Evolutionary conservation across 1,140 invertebrate genomes (phyloP).

Genomic region (Drepana arcuata): DNA sequence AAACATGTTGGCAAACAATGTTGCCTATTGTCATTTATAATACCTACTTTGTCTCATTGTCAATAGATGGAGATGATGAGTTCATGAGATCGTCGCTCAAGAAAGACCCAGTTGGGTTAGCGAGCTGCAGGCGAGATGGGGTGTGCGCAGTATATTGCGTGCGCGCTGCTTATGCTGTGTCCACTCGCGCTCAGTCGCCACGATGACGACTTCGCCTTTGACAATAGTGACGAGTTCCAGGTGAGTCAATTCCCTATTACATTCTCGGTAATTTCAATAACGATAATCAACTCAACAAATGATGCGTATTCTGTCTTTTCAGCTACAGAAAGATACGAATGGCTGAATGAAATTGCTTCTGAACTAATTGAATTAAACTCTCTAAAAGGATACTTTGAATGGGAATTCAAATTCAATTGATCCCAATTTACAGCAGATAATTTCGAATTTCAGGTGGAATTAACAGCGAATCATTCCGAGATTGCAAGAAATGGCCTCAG

Average conservation of each 20-base stretch:
- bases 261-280: no score
- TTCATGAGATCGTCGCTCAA: constrained; percentile 40
- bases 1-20: no score
- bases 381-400: no score
- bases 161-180: constrained; percentile 42
- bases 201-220: constrained; percentile 69
- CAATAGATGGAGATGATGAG: constrained; percentile 41
- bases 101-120: constrained; percentile 11
- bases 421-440: background rate
- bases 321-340: no score
- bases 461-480: constrained; percentile 60
- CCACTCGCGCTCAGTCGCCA: constrained; percentile 46
- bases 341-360: no score
- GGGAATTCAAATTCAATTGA: background rate
- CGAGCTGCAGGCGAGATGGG: constrained; percentile 30
- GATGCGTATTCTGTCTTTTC: no score
- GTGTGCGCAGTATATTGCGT: constrained; percentile 35
- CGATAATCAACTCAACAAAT: no score
- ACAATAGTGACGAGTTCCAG: constrained; percentile 65
- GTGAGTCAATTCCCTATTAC: no score
- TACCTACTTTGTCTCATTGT: no score
- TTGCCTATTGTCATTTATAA: no score
- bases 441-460: constrained; percentile 42
- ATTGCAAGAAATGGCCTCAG: constrained; percentile 66
- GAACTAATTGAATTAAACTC: no score